Conservation (phyloP, 1,140 invertebrate genomes). For the Parapsyche elsis region DNA sequence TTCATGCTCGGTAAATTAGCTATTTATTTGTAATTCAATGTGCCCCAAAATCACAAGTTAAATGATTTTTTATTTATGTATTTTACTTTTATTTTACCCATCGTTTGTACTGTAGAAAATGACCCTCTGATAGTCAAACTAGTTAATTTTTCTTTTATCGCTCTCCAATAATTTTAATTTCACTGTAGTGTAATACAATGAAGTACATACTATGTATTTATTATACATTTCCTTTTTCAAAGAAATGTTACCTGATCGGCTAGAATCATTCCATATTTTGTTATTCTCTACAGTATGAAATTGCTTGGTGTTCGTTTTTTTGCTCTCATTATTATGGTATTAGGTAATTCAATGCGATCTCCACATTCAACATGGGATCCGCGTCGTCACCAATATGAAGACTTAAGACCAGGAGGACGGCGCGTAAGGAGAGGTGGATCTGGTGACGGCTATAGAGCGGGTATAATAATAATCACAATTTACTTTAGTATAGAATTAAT, state of each 20-base stretch:
- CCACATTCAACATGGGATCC: constrained; percentile 89
- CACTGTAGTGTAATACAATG: too few relatives aligned
- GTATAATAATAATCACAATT: constrained; percentile 51
- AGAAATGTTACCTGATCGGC: too few relatives aligned
- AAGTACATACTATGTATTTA: too few relatives aligned
- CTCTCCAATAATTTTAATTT: too few relatives aligned
- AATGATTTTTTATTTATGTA: neutral
- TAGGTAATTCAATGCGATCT: constrained; percentile 67
- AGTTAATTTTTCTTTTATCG: too few relatives aligned
- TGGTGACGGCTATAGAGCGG: constrained; percentile 63
- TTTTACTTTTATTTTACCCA: neutral
- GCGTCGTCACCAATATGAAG: constrained; percentile 86
- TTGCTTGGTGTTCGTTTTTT: constrained; percentile 49
- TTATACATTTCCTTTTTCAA: too few relatives aligned
- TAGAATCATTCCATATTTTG: neutral
- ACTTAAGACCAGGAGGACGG: constrained; percentile 63
- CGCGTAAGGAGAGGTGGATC: constrained; percentile 60
- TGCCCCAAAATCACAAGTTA: too few relatives aligned
- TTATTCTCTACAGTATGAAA: constrained; percentile 30
- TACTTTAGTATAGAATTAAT: neutral
- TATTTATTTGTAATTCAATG: too few relatives aligned
- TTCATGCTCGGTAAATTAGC: too few relatives aligned
- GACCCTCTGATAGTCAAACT: neutral
- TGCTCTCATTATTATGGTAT: constrained; percentile 56
- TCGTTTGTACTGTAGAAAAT: neutral